Evolutionary conservation across 1,140 invertebrate genomes (phyloP).

Genomic region (Augochlora pura): DNA sequence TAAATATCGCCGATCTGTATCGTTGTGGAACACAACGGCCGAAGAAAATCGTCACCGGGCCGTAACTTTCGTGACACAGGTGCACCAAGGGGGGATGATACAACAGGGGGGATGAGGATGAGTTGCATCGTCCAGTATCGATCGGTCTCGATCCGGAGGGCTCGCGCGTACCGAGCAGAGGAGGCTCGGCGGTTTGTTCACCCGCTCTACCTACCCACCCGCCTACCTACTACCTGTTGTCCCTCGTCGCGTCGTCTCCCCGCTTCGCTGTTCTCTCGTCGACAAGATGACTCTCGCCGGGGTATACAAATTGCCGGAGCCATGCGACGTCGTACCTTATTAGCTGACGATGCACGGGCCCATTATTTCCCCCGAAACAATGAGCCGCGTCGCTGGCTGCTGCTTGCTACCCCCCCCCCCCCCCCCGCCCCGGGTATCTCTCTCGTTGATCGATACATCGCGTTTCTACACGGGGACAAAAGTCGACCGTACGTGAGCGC

Average conservation of each 20-base stretch:
- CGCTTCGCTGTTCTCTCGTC: slow-evolving; percentile 17
- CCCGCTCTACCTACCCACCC: too few species aligned
- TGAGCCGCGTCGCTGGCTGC: slow-evolving; percentile 21
- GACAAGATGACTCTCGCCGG: slow-evolving; percentile 38
- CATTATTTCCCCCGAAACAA: slow-evolving; percentile 53
- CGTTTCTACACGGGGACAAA: slow-evolving; percentile 33
- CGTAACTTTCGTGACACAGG: too few species aligned
- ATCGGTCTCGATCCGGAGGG: slow-evolving; percentile 6
- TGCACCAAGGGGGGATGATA: too few species aligned
- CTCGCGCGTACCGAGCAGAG: neutral
- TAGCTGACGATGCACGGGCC: slow-evolving; percentile 42
- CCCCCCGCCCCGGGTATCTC: neutral
- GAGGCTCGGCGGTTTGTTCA: neutral
- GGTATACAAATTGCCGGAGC: slow-evolving; percentile 42
- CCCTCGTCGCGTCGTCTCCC: slow-evolving; percentile 1
- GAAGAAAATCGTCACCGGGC: too few species aligned
- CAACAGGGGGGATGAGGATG: too few species aligned
- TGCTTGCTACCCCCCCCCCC: too few species aligned
- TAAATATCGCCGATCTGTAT: too few species aligned
- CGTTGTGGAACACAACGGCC: too few species aligned
- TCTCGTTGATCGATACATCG: slow-evolving; percentile 41
- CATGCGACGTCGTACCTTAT: slow-evolving; percentile 36
- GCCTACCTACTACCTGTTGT: slow-evolving; percentile 38
- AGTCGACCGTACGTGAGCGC: slow-evolving; percentile 19
- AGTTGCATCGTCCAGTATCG: neutral